These are phyloP conservation scores for Cheilosia vernalis DNA, from an alignment of 2,888 invertebrate genomes.

Conservation along the genomic window DNA sequence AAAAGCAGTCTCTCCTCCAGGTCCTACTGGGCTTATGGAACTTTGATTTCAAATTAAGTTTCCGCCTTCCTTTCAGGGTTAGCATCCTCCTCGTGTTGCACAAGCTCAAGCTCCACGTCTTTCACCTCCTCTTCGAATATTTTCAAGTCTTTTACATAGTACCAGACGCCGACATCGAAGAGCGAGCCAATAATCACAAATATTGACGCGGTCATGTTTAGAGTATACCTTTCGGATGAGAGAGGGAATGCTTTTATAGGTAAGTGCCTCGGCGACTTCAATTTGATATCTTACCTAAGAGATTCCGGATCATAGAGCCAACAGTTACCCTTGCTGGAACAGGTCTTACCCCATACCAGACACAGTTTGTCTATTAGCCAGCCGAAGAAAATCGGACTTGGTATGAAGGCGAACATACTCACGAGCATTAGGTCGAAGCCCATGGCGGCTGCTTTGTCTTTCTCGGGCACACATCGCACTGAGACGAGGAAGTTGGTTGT, in stretches of 20 bases:
- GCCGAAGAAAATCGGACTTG: constrained; percentile 90
- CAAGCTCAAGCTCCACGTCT: constrained; percentile 81
- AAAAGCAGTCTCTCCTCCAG: constrained; percentile 20
- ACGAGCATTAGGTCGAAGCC: constrained; percentile 88
- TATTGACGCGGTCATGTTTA: constrained; percentile 87
- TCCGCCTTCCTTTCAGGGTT: constrained; percentile 81
- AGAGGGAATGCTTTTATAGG: too few relatives aligned
- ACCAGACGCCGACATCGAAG: constrained; percentile 88
- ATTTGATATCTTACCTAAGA: constrained; percentile 81
- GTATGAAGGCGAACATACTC: constrained; percentile 89
- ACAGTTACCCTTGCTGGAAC: constrained; percentile 88
- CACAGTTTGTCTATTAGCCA: constrained; percentile 87
- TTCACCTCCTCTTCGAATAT: constrained; percentile 87
- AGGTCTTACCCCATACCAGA: constrained; percentile 89
- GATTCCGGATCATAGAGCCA: constrained; percentile 89
- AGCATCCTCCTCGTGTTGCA: constrained; percentile 81
- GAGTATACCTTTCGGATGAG: constrained; percentile 83
- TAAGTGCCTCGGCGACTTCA: too few relatives aligned
- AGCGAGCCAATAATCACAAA: constrained; percentile 87
- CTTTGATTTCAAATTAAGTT: constrained; percentile 78
- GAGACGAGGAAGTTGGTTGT: constrained; percentile 87
- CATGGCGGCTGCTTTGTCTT: constrained; percentile 89
- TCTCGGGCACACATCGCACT: constrained; percentile 88
- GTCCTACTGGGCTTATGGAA: constrained; percentile 29
- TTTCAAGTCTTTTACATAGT: constrained; percentile 87